These are phyloP conservation scores for Diaprepes abbreviatus DNA, from an alignment of 2,888 invertebrate species.

Conservation along the genomic window DNA sequence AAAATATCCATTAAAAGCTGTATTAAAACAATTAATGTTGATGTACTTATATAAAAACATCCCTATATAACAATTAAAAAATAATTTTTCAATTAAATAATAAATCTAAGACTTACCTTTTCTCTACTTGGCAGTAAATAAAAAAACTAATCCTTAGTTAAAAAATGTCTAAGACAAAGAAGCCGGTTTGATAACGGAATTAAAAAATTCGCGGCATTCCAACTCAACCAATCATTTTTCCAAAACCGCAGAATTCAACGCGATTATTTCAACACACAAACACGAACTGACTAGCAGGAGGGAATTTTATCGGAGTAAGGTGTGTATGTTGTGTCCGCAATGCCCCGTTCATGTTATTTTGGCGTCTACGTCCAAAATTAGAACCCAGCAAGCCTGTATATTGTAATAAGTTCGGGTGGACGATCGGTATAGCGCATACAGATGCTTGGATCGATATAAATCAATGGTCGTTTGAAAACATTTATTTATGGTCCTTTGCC, in stretches of 20 bases:
- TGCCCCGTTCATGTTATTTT: slow-evolving; percentile 41
- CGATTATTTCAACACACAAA: slow-evolving; percentile 19
- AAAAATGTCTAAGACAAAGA: not conserved
- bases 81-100: too few relatives aligned
- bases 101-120: not conserved
- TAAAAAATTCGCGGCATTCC: slow-evolving; percentile 17
- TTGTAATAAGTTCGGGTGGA: slow-evolving; percentile 37
- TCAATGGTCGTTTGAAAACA: not conserved
- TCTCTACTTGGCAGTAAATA: not conserved
- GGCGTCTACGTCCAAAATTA: slow-evolving; percentile 44
- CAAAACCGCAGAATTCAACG: slow-evolving; percentile 3
- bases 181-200: not conserved
- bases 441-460: slow-evolving; percentile 11
- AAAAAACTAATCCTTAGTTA: not conserved
- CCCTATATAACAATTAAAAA: too few relatives aligned
- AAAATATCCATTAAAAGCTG: too few relatives aligned
- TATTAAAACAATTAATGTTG: too few relatives aligned
- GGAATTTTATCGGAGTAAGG: slow-evolving; percentile 38
- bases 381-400: slow-evolving; percentile 29
- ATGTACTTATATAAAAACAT: too few relatives aligned
- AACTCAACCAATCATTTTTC: slow-evolving; percentile 11
- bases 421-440: slow-evolving; percentile 26
- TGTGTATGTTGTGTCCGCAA: slow-evolving; percentile 30
- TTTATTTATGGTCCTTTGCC: too few relatives aligned
- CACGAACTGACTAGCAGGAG: slow-evolving; percentile 32